These are phyloP conservation scores for Callithrix jacchus DNA, from an alignment of 2,113 vertebrate species.

Conservation along the genomic window DNA sequence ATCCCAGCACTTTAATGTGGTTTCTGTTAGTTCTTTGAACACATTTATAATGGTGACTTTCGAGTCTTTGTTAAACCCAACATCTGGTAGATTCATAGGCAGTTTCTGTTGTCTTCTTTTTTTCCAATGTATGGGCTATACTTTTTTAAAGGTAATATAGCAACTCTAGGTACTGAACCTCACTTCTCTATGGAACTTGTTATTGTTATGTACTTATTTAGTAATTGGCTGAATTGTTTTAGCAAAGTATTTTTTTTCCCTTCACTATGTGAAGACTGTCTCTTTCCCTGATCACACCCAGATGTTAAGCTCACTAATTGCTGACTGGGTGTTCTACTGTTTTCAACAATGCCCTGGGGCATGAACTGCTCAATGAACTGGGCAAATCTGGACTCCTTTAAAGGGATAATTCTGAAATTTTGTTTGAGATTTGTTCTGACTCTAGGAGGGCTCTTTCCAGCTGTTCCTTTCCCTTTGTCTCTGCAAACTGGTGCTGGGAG, in stretches of 20 bases:
- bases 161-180: background rate
- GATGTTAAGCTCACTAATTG: background rate
- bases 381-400: background rate
- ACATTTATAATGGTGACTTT: background rate
- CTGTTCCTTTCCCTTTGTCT: background rate
- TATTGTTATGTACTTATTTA: background rate
- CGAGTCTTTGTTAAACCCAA: background rate
- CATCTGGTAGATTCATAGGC: background rate
- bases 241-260: background rate
- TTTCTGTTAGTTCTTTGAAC: background rate
- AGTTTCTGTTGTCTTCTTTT: background rate
- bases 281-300: background rate
- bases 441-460: background rate
- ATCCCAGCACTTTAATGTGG: background rate
- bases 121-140: background rate
- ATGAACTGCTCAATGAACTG: background rate
- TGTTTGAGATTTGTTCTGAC: background rate
- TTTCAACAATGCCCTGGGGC: background rate
- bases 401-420: background rate
- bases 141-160: background rate
- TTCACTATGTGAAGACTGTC: no score
- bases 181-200: background rate
- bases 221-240: background rate
- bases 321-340: background rate
- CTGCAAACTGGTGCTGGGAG: background rate